phyloP scores from a whole-genome alignment of 2,113 vertebrate species.

The Hirundichthys speculiger region DNA sequence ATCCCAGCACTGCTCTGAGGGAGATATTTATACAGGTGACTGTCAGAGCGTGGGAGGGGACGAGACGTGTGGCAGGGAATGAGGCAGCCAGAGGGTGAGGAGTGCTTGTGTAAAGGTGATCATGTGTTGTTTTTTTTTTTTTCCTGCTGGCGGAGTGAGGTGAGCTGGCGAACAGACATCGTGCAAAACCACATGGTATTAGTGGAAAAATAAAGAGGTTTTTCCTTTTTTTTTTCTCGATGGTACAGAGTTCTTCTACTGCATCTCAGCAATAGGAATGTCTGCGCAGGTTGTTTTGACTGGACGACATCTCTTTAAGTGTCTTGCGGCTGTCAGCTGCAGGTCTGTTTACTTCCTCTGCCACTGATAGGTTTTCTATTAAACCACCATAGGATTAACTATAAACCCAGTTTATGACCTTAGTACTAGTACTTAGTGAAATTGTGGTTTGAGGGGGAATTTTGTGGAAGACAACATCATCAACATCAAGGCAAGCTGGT shows the following conservation, averaged over 20 bases:
- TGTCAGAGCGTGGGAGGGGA: conserved; percentile 58
- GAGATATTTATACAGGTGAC: conserved; percentile 68
- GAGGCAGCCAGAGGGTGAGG: conserved; percentile 31
- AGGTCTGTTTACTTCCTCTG: conserved; percentile 49
- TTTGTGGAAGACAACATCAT: not conserved
- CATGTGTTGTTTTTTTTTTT: conserved; percentile 34
- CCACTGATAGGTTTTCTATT: conserved; percentile 31
- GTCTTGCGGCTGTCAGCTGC: conserved; percentile 45
- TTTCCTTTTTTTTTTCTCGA: conserved; percentile 51
- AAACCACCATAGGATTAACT: conserved; percentile 31
- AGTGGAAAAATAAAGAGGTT: conserved; percentile 41
- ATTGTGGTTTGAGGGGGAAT: not conserved
- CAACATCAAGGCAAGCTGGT: not conserved
- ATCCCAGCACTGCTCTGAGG: conserved; percentile 36
- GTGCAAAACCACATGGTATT: conserved; percentile 16
- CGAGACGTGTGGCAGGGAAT: conserved; percentile 39
- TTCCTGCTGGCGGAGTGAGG: not conserved
- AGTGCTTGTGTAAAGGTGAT: conserved; percentile 28
- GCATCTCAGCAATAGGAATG: conserved; percentile 31
- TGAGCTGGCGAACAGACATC: conserved; percentile 18
- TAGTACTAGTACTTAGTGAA: not conserved
- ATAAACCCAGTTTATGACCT: conserved; percentile 34
- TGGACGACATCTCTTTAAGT: conserved; percentile 35
- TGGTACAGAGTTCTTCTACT: conserved; percentile 21
- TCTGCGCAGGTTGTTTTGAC: conserved; percentile 57